Conservation (phyloP, 2,113 vertebrate species). For the Sturnus vulgaris region DNA sequence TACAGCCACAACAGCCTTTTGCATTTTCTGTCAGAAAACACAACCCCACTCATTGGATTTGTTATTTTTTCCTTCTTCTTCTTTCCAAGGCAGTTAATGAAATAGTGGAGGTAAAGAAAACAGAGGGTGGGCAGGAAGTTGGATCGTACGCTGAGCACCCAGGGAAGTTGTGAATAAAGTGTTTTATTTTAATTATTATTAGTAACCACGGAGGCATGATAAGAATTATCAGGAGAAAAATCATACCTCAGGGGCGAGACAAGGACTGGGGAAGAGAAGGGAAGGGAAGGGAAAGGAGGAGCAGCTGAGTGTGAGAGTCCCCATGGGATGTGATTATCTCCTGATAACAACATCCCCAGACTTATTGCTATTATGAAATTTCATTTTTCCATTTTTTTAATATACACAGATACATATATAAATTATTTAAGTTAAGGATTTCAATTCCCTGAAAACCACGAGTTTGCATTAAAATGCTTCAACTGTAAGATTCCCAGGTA, state of each 20-base stretch:
- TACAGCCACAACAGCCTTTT: constrained; percentile 56
- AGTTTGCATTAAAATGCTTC: constrained; percentile 80
- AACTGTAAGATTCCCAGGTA: constrained; percentile 77
- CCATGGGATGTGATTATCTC: constrained; percentile 83
- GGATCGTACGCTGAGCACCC: constrained; percentile 9
- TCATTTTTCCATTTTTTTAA: constrained; percentile 63
- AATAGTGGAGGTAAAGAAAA: background rate
- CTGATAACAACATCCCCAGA: constrained; percentile 74
- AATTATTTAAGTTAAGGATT: constrained; percentile 78
- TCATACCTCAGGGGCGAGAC: constrained; percentile 72
- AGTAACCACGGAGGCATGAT: constrained; percentile 63
- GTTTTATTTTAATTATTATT: constrained; percentile 74
- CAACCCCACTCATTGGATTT: background rate
- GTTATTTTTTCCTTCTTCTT: background rate
- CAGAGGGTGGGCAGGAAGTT: background rate
- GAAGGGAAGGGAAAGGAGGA: constrained; percentile 60
- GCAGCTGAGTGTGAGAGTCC: constrained; percentile 71
- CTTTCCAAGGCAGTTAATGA: constrained; percentile 38
- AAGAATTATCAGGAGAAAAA: constrained; percentile 77
- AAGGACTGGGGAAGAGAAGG: constrained; percentile 38
- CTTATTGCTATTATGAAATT: constrained; percentile 77
- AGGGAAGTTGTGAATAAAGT: constrained; percentile 68
- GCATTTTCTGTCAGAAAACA: constrained; percentile 47
- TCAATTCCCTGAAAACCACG: constrained; percentile 71
- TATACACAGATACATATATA: constrained; percentile 68